Evolutionary conservation across 1,140 invertebrate genomes (phyloP), one percentile per base, ranked within the genome.

Genomic region (Mactra quadrangularis): DNA sequence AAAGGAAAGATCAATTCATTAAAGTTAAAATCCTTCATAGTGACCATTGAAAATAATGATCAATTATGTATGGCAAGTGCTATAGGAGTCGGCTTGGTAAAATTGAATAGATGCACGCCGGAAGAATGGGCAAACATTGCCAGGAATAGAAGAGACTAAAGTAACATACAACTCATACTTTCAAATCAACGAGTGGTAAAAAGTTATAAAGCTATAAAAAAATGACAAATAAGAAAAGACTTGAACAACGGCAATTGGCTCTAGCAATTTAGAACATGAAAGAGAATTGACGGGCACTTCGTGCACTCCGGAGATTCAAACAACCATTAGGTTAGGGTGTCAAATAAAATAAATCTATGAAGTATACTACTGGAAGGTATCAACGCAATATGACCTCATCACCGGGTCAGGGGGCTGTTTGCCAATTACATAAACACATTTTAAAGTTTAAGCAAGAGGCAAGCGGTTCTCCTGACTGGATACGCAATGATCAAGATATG

Each of bases 271-370:
- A 19, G 60, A 68, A 4, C 7, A 66, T 29, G 64, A 93, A 35
- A 75, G 91, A 33, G 31, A 62, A 2, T 84, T 93, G 27, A 86
- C 57, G 2, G 92, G 93, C 59, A 92, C 90, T 1, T 94, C 91
- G 90, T 88, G 91, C 0, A 83, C 86, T 17, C 85, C 90, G 31
- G 93, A 94, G 84, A 19, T 93, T 7, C 45, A 74, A 50, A 88
- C 90, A 66, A 92, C 93, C 0, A 31, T 92, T 0, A 33, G 87
- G 22, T 62, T 75, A 59, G 91, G 91, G 0, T 93, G 93, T 47
- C 83, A 84, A 78, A 82, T 94, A 47, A 3, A 90, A 3, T 52
- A 89, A 13, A 84, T 93, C 22, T 86, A 78, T 55, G 91, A 93
- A 85, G 87, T 93, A 19, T 93, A 90, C 89, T 72, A 91, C 33